Percentiles rank a stretch among this genome's conserved stretches.
Evolutionary conservation across 2,797 vertebrate genomes (phyloP).

Genomic region (Prunella strophiata): DNA sequence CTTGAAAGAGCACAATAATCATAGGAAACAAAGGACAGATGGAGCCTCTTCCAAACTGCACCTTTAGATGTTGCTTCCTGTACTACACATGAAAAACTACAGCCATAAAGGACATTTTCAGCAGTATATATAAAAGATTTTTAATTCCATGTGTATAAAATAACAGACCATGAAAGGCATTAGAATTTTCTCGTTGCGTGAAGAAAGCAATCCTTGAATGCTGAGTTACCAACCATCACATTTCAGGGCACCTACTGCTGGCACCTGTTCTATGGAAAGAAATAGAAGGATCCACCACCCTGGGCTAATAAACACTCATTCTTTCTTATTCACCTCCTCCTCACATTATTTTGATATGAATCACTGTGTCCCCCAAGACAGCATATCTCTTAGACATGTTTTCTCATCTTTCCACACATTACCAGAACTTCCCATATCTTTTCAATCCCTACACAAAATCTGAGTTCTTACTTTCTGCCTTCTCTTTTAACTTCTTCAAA

Average conservation of each 20-base stretch:
- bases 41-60: background rate
- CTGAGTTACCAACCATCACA: background rate
- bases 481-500: background rate
- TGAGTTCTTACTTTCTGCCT: background rate
- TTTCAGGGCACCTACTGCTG: background rate
- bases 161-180: background rate
- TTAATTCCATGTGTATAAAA: background rate
- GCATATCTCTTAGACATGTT: background rate
- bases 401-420: background rate
- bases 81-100: background rate
- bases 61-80: background rate
- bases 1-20: background rate
- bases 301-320: background rate
- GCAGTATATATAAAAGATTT: background rate
- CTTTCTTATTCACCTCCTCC: background rate
- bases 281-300: background rate
- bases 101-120: background rate
- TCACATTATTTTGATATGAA: background rate
- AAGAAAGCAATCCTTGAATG: background rate
- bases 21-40: background rate
- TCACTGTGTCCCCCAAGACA: background rate
- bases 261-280: background rate
- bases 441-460: background rate
- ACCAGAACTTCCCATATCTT: background rate
- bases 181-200: background rate